A percentile compares a stretch with the other conserved stretches of the same genome.
Conservation (phyloP, 1,140 invertebrate genomes). For the Brachionus rubens region DNA sequence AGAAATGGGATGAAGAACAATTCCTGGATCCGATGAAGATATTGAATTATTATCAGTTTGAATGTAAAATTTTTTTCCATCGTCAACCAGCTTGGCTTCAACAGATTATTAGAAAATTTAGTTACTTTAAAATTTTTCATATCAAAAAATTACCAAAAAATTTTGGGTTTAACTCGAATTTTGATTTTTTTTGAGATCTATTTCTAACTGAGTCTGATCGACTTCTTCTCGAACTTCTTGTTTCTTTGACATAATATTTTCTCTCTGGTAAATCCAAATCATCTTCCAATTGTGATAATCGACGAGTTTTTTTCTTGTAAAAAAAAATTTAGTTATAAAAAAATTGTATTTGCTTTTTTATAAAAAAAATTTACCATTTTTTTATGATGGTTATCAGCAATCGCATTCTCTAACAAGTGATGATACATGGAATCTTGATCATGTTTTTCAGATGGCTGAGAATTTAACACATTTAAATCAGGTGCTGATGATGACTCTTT, state of each 20-base stretch:
- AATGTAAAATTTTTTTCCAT: no score
- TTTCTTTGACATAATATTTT: not conserved
- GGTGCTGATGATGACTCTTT: not conserved
- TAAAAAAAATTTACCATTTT: not conserved
- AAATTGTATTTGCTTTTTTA: not conserved
- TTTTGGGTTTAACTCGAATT: no score
- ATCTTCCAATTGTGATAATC: constrained; percentile 11
- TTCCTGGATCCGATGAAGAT: no score
- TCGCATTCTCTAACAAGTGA: not conserved
- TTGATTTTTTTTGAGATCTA: no score
- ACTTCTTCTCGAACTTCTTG: not conserved
- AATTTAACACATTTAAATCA: not conserved
- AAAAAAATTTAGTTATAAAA: not conserved
- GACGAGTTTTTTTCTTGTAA: not conserved
- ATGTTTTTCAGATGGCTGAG: not conserved
- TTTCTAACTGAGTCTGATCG: not conserved
- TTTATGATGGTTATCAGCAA: not conserved
- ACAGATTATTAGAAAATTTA: no score
- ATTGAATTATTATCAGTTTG: no score
- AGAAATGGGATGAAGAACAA: no score
- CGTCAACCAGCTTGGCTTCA: no score
- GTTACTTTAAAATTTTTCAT: no score
- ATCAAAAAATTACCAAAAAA: no score
- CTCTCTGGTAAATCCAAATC: not conserved
- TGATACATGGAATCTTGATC: not conserved